Evolutionary conservation across 2,797 vertebrate genomes (phyloP).

Genomic region (Aplochiton taeniatus): DNA sequence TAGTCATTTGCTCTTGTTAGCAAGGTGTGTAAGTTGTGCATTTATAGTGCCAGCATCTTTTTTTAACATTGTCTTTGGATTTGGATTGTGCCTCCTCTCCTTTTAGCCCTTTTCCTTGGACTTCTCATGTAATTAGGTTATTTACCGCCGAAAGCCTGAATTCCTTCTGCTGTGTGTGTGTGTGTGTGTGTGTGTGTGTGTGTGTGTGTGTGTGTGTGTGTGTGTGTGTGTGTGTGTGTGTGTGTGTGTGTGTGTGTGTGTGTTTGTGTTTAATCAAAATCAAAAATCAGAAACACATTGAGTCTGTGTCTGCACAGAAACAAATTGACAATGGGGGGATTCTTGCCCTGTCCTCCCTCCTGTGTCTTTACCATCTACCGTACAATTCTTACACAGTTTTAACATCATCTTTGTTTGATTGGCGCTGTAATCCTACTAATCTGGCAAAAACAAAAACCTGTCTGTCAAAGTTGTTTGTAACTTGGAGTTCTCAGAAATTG

Average conservation of each 20-base stretch:
- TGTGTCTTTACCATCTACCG: constrained; percentile 5
- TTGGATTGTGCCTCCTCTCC: constrained; percentile 53
- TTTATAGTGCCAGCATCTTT: constrained; percentile 11
- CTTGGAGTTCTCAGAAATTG: neutral
- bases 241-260: constrained; percentile 4
- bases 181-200: neutral
- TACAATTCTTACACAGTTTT: constrained; percentile 28
- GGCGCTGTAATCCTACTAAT: constrained; percentile 28
- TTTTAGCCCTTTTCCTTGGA: constrained; percentile 51
- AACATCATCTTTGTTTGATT: constrained; percentile 42
- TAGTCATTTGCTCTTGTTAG: neutral
- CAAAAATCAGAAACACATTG: constrained; percentile 70
- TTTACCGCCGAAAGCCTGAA: constrained; percentile 59
- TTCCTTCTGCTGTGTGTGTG: constrained; percentile 22
- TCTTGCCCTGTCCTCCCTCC: constrained; percentile 37
- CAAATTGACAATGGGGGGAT: constrained; percentile 50
- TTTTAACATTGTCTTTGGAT: constrained; percentile 48
- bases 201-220: neutral
- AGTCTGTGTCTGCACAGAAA: constrained; percentile 41
- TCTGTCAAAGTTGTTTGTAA: constrained; percentile 18
- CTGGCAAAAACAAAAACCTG: constrained; percentile 43
- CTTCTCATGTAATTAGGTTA: constrained; percentile 57
- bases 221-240: constrained; percentile 2
- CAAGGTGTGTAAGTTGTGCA: constrained; percentile 24
- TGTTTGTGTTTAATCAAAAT: constrained; percentile 36